Conservation (phyloP, 2,113 vertebrate species). For the Peucedramus taeniatus region DNA sequence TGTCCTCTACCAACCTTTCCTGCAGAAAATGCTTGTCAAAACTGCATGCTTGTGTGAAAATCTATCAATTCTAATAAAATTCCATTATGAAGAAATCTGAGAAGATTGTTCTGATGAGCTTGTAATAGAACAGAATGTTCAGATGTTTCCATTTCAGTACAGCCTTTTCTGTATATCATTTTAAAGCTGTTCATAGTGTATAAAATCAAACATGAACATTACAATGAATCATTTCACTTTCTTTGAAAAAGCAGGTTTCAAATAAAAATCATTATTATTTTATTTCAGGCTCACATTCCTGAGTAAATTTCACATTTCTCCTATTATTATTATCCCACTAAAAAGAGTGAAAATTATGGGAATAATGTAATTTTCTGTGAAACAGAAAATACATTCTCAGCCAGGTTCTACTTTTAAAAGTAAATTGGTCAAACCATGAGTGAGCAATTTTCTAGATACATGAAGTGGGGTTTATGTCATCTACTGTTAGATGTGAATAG, state of each 20-base stretch:
- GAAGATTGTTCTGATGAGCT: slow-evolving; percentile 9
- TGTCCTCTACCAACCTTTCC: neutral
- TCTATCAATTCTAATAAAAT: slow-evolving; percentile 22
- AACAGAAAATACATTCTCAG: neutral
- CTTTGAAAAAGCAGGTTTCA: neutral
- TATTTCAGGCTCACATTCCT: neutral
- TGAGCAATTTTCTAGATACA: neutral
- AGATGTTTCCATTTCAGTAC: slow-evolving; percentile 6
- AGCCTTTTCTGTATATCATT: neutral
- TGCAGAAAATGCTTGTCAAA: neutral
- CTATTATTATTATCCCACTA: neutral
- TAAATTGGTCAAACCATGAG: neutral
- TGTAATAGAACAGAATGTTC: slow-evolving; percentile 22
- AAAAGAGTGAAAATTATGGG: neutral
- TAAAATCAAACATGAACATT: neutral
- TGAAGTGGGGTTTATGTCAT: neutral
- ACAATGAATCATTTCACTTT: neutral
- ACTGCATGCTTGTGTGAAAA: neutral
- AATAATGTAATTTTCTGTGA: neutral
- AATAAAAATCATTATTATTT: slow-evolving; percentile 19
- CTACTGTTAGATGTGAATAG: neutral
- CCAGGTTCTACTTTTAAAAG: neutral
- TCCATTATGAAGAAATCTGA: neutral
- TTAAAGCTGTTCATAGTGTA: neutral
- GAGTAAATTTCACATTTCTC: neutral